phyloP scores from a whole-genome alignment of 2,797 vertebrate species.

The Synaphobranchus kaupii region DNA sequence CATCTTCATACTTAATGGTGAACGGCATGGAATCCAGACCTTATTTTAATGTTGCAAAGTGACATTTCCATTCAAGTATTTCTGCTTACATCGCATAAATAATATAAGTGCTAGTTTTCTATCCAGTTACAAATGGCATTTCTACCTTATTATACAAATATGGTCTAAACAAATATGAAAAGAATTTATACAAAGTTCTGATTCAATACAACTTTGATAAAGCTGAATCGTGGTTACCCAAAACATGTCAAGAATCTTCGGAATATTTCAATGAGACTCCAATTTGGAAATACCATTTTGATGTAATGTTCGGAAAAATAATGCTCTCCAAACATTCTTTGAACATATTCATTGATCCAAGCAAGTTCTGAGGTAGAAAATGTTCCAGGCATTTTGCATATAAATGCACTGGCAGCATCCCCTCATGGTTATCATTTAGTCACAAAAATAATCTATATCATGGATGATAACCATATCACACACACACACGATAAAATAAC shows the following conservation, averaged over 20 bases:
- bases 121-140: neutral
- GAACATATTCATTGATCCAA: neutral
- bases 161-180: neutral
- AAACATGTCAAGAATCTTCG: neutral
- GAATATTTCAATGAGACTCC: neutral
- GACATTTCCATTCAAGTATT: neutral
- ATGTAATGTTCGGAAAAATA: neutral
- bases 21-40: neutral
- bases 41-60: neutral
- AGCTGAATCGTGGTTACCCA: neutral
- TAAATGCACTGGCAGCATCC: neutral
- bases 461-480: neutral
- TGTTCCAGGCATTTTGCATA: neutral
- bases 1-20: neutral
- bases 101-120: neutral
- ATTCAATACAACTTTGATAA: neutral
- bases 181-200: neutral
- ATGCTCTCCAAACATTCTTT: neutral
- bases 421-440: neutral
- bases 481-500: too few relatives aligned
- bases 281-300: neutral
- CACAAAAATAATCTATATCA: neutral
- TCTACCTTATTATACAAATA: neutral
- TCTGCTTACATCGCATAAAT: neutral
- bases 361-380: neutral